Conservation (phyloP, 2,888 invertebrate species). For the Athetis lepigone region DNA sequence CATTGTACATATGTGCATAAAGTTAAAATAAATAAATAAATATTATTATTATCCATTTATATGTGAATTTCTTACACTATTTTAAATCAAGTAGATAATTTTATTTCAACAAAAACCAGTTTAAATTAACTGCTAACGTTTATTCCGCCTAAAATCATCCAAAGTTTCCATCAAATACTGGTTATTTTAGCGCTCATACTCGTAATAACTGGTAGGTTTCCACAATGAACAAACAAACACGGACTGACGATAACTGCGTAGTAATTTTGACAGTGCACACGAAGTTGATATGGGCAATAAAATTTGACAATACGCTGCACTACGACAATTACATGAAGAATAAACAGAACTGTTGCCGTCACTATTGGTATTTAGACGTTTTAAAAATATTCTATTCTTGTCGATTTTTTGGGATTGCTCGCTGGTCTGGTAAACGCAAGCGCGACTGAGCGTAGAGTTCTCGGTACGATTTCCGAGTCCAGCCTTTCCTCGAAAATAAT, state of each 20-base stretch:
- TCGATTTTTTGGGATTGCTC: not conserved
- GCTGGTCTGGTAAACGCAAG: too few species aligned
- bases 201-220: conserved; percentile 20
- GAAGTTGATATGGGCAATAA: conserved; percentile 89
- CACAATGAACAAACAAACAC: conserved; percentile 41
- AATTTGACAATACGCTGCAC: conserved; percentile 79
- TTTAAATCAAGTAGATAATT: too few species aligned
- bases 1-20: too few species aligned
- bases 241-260: conserved; percentile 50
- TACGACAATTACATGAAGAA: conserved; percentile 84
- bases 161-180: conserved; percentile 29
- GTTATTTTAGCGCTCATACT: conserved; percentile 19
- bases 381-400: not conserved
- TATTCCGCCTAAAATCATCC: too few species aligned
- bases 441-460: too few species aligned
- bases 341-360: conserved; percentile 73
- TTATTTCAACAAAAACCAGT: not conserved
- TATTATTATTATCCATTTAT: too few species aligned
- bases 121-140: not conserved
- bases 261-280: conserved; percentile 66
- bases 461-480: too few species aligned
- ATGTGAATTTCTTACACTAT: too few species aligned
- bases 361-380: conserved; percentile 11
- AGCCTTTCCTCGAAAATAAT: too few species aligned
- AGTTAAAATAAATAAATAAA: too few species aligned